phyloP scores from a whole-genome alignment of 2,797 vertebrate species.

The Microchirus variegatus region DNA sequence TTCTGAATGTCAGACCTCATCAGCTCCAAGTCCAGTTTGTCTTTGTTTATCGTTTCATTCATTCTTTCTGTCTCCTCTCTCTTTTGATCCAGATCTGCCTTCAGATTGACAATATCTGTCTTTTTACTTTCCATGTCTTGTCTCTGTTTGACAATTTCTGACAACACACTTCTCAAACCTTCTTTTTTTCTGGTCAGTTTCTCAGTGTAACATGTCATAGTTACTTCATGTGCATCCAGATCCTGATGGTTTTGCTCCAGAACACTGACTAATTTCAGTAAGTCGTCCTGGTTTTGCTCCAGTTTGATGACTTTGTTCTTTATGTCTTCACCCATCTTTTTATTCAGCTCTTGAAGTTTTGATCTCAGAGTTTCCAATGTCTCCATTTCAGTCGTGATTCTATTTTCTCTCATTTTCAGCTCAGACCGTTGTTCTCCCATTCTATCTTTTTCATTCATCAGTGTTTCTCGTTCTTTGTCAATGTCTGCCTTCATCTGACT shows the following conservation, averaged over 20 bases:
- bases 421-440: background rate
- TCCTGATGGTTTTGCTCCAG: slow-evolving; percentile 3
- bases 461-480: background rate
- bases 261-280: background rate
- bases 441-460: background rate
- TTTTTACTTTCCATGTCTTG: slow-evolving; percentile 14
- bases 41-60: background rate
- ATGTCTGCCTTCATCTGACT: too few species aligned
- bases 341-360: background rate
- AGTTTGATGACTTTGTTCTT: background rate
- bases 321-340: background rate
- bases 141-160: slow-evolving; percentile 4
- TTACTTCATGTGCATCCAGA: background rate
- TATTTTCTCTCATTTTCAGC: background rate
- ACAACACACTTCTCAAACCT: slow-evolving; percentile 16
- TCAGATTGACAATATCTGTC: background rate
- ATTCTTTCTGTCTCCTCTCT: slow-evolving; percentile 29
- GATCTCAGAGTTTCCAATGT: background rate
- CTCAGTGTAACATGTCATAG: background rate
- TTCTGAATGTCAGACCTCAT: background rate
- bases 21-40: slow-evolving; percentile 7
- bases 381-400: background rate
- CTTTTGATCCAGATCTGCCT: slow-evolving; percentile 3
- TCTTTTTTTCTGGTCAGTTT: slow-evolving; percentile 6
- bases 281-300: background rate